phyloP scores from a whole-genome alignment of 2,113 vertebrate genomes.

The Chlorocebus sabaeus region DNA sequence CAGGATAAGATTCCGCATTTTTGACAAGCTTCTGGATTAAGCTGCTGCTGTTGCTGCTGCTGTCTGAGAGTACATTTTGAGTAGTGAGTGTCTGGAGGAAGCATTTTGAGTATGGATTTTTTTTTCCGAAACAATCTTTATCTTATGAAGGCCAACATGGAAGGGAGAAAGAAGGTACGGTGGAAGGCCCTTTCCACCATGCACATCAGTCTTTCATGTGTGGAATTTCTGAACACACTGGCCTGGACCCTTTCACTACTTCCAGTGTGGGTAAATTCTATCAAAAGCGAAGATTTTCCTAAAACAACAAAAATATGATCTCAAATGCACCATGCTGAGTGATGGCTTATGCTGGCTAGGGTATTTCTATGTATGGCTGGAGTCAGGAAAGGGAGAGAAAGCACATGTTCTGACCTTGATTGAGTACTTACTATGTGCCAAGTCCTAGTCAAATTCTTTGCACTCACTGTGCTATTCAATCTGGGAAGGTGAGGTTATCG shows the following conservation, averaged over 20 bases:
- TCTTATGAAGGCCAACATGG: not conserved
- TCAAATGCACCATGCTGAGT: not conserved
- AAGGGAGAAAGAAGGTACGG: not conserved
- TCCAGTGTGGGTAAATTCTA: not conserved
- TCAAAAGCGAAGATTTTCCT: not conserved
- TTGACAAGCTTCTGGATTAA: not conserved
- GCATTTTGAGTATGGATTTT: not conserved
- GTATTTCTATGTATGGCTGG: not conserved
- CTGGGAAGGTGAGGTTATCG: not conserved
- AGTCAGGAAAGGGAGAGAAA: not conserved
- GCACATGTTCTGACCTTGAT: not conserved
- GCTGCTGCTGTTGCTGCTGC: not conserved
- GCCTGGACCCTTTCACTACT: not conserved
- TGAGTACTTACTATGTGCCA: not conserved
- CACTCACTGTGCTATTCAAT: not conserved
- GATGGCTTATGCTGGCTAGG: not conserved
- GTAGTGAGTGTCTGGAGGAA: not conserved
- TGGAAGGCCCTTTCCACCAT: not conserved
- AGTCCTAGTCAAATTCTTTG: not conserved
- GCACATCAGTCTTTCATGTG: not conserved
- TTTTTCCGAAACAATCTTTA: not conserved
- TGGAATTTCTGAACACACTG: not conserved
- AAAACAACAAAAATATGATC: not conserved
- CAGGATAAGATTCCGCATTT: not conserved
- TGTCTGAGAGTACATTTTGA: not conserved